Base-by-base conservation (phyloP, 2,113 vertebrate species). In the Heterochromis multidens region DNA sequence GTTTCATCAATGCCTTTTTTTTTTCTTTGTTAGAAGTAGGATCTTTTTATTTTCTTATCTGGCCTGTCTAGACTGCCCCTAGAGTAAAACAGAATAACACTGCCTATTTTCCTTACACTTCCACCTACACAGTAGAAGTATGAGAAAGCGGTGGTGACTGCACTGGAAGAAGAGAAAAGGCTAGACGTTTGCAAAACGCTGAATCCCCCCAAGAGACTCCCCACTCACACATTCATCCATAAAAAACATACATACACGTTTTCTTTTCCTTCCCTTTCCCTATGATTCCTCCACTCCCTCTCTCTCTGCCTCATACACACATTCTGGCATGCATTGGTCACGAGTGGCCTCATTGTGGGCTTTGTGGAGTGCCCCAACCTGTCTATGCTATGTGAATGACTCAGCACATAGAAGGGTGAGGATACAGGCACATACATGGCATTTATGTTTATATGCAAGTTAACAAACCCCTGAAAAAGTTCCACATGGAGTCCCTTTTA, bases 381-480 rank as follows among this genome's bases (percentile, higher is more conserved):
- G n/a, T 89, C 88, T 74, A 5, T 63, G 87, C 83, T 91, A 86
- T 43, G 89, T 43, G 84, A 74, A 54, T 94, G 94, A 94, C 83
- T 95, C 89, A 94, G 35, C 72, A 83, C 82, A 88, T 88, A 78
- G 89, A 84, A 88, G 83, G 84, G 12, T 11, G 10, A 83, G 70
- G 46, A 67, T 80, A 27, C 87, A 89, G 80, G 92, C 63, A 83
- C 86, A 88, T 14, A 92, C 87, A 91, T 81, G 86, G 88, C 57
- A 84, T 37, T 90, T 81, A 90, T 14, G 77, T 91, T 83, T 46
- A 79, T 79, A 52, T 78, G 60, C 27, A 85, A 90, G 81, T 88
- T 77, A 79, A 81, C 43, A 16, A 67, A 29, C 43, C 57, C 57
- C 19, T 79, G 82, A 78, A 87, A 60, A 87, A 29, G 56, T 83